Evolutionary conservation across 35 echinoderm and acorn worm genomes (phyloP), one percentile per base, ranked within the genome.

Genomic region (Eucidaris tribuloides): DNA sequence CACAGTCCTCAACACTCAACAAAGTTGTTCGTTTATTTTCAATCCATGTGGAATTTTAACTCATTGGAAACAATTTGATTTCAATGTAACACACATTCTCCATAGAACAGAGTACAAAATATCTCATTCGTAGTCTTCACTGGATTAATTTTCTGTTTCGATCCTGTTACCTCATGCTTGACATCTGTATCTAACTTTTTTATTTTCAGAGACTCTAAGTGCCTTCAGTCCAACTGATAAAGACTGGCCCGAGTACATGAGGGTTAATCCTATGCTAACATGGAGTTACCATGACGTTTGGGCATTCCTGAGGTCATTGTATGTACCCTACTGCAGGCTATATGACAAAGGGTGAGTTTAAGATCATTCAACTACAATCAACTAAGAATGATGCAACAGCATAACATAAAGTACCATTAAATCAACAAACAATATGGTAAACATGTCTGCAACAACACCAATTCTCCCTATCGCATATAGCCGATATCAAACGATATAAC

Each of bases 221-320:
- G 72, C 59, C n/a, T 99, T 99, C 46, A 71, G 81, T 9, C 87
- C 87, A 38, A 99, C 96, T 28, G 96, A 99, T 65, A 63, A 79
- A 35, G 90, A 79, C 17, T 99, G 96, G 96, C 96, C 96, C 35
- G 81, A 90, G 42, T 93, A 79, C 42, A 99, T 99, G 96, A 62
- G 96, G 14, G 84, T 99, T 2, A 99, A 99, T 35, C 96, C 96
- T 0, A 83, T 99, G 77, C 54, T 99, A 11, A 62, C 86, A 17
- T 99, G 96, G 87, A 85, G 62, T 0, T 99, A 99, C 44, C 96
- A 90, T 39, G 90, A 99, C 45, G 90, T 93, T 3, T 99, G 96
- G 96, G 46, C 20, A 19, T 99, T 99, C 70, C 44, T 99, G 2
- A 49, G 96, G 44, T 42, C 46, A 52, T 60, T 99, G 1, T 85